A percentile compares a stretch with the other conserved stretches of the same genome.
phyloP scores from a whole-genome alignment of 37 sponge, comb jelly and placozoan genomes.

The Aplysina aerophoba region DNA sequence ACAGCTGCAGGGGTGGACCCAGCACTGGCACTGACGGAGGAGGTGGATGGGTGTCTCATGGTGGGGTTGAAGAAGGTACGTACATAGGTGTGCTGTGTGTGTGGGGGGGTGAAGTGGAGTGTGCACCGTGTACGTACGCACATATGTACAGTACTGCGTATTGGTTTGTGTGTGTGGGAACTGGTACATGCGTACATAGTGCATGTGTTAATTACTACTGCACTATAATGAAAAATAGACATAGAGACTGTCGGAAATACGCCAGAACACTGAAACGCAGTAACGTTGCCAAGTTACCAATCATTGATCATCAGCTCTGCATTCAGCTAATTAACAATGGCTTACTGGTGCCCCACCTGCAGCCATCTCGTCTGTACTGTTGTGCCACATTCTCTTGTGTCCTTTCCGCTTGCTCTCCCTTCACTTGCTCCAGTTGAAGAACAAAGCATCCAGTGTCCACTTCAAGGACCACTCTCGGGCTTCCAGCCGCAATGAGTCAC shows the following conservation, averaged over 20 bases:
- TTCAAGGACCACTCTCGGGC: not conserved
- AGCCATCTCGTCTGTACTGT: not conserved
- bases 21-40: slow-evolving; percentile 3
- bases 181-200: too few relatives aligned
- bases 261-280: too few relatives aligned
- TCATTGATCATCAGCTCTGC: too few relatives aligned
- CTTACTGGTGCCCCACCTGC: not conserved
- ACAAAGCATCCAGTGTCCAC: slow-evolving; percentile 14
- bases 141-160: too few relatives aligned
- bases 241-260: too few relatives aligned
- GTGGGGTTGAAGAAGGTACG: slow-evolving; percentile 50
- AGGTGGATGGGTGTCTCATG: slow-evolving; percentile 47
- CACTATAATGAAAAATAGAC: too few relatives aligned
- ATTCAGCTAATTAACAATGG: too few relatives aligned
- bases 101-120: not conserved
- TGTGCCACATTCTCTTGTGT: not conserved
- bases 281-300: too few relatives aligned
- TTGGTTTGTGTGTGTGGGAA: too few relatives aligned
- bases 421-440: slow-evolving; percentile 4
- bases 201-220: too few relatives aligned
- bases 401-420: not conserved
- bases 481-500: too few relatives aligned
- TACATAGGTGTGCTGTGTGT: not conserved
- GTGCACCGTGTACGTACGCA: not conserved
- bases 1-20: slow-evolving; percentile 58